Evolutionary conservation across 2,797 vertebrate species (phyloP).

Genomic region (Cyclura pinguis): DNA sequence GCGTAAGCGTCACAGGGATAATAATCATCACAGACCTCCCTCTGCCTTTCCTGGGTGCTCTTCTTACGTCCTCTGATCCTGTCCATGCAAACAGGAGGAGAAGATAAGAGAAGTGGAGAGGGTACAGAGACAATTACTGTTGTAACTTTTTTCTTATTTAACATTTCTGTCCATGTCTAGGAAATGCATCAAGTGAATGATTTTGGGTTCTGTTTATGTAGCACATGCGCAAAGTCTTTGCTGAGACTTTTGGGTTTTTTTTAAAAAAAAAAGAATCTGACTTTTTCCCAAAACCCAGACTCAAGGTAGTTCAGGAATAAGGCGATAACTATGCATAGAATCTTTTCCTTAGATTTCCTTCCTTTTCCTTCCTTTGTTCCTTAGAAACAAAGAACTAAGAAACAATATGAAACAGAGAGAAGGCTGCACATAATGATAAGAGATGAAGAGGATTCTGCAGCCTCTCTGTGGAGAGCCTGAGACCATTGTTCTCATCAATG

Average conservation of each 20-base stretch:
- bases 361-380: no score
- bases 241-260: not conserved
- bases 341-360: not conserved
- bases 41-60: constrained; percentile 80
- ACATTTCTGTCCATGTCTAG: not conserved
- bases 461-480: not conserved
- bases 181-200: not conserved
- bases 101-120: not conserved
- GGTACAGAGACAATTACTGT: not conserved
- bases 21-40: constrained; percentile 91
- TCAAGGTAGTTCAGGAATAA: not conserved
- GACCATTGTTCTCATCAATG: not conserved
- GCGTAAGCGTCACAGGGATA: constrained; percentile 86
- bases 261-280: not conserved
- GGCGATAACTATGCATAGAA: not conserved
- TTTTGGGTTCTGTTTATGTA: not conserved
- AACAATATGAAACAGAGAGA: not conserved
- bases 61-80: constrained; percentile 84
- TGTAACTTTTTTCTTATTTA: not conserved
- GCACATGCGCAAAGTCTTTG: not conserved
- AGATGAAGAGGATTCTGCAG: not conserved
- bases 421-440: not conserved
- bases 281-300: no score
- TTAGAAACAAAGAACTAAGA: not conserved
- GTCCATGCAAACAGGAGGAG: constrained; percentile 6